Evolutionary conservation across 2,113 vertebrate species (phyloP), one percentile per base, ranked within the genome.

Genomic region (Perognathus longimembris): DNA sequence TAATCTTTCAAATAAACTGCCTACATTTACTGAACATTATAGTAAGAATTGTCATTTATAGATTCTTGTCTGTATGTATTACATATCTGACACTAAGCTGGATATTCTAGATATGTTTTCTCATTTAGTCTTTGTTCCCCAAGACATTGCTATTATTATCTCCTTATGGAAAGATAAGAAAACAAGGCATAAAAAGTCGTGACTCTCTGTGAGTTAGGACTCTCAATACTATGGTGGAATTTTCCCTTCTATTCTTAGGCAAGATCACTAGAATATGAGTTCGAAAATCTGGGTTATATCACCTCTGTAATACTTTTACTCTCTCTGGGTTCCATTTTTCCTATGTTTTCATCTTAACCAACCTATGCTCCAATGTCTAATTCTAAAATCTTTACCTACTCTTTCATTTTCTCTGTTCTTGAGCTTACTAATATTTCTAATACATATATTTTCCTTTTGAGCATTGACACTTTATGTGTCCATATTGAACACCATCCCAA

Each of bases 331-430:
- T 36, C 61, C 15, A 26, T 15, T 66, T 75, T 93, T 82, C 42
- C 61, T 18, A 42, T 21, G 34, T 22, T 70, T 42, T 92, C 42
- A 73, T 89, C 20, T 69, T 80, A 85, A 18, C 70, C 83, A 26
- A 8, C 38, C 4, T 0, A 21, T 2, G 24, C 59, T 66, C 61
- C n/a, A 26, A 28, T 11, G 7, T 67, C 38, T 80, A 30, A 67
- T 34, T n/a, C n/a, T n/a, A n/a, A n/a, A n/a, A n/a, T 87, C 11
- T 77, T 83, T 89, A 83, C 34, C 71, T 91, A 17, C 5, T 40
- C 30, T 74, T 83, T 71, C n/a, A 14, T 75, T 63, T 12, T 79
- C n/a, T 89, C 38, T 93, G 38, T 89, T 54, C 34, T 12, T 45
- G 38, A 89, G 2, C 78, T 50, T 73, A 73, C 34, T 64, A 32